phyloP scores from a whole-genome alignment of 2,888 invertebrate species.

The Mimas tiliae region DNA sequence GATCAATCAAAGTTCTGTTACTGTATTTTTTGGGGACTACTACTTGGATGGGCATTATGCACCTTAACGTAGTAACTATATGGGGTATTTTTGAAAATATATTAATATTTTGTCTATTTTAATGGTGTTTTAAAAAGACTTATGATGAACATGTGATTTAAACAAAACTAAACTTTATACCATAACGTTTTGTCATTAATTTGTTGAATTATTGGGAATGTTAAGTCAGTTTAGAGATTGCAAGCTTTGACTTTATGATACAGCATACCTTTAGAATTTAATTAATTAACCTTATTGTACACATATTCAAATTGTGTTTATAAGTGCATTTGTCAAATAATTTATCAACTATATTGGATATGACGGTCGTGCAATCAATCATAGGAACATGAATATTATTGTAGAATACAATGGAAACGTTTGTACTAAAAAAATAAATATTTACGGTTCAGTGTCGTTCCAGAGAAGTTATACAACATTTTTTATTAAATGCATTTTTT shows the following conservation, averaged over 20 bases:
- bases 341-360: slow-evolving; percentile 40
- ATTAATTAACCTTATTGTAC: slow-evolving; percentile 49
- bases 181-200: background rate
- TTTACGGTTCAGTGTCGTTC: background rate
- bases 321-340: slow-evolving; percentile 48
- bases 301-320: slow-evolving; percentile 46
- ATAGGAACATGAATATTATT: slow-evolving; percentile 29
- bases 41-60: background rate
- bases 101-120: background rate
- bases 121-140: background rate
- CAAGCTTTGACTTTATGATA: background rate
- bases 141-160: background rate
- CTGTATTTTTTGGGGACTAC: slow-evolving; percentile 36
- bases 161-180: background rate
- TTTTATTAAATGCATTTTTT: slow-evolving; percentile 15
- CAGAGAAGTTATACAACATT: slow-evolving; percentile 8
- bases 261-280: slow-evolving; percentile 31
- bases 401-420: slow-evolving; percentile 32
- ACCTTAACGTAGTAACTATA: slow-evolving; percentile 25
- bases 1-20: slow-evolving; percentile 68
- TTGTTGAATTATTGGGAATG: background rate
- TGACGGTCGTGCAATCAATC: slow-evolving; percentile 41
- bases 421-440: slow-evolving; percentile 19
- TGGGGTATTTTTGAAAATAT: slow-evolving; percentile 25
- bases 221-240: background rate